Percentiles rank a stretch among this genome's conserved stretches.
Conservation (phyloP, 2,888 invertebrate genomes). For the Peribatodes rhomboidaria region DNA sequence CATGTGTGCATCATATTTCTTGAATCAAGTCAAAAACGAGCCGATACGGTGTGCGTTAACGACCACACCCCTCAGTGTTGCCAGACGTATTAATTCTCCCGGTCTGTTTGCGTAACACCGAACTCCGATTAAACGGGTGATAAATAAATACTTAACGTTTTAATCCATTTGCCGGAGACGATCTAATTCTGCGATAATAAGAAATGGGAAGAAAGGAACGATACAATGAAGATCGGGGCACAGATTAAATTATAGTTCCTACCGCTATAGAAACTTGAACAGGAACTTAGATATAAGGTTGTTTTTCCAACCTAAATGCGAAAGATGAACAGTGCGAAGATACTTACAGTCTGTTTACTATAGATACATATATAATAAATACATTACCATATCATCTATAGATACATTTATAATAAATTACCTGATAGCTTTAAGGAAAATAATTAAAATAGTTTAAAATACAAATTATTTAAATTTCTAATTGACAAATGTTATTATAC, state of each 20-base stretch:
- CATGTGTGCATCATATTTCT: neutral
- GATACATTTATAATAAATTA: too few species aligned
- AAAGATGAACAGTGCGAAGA: too few species aligned
- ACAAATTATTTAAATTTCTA: too few species aligned
- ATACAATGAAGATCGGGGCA: conserved; percentile 52
- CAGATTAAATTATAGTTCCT: neutral
- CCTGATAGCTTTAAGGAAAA: too few species aligned
- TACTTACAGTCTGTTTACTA: too few species aligned
- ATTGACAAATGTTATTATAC: too few species aligned
- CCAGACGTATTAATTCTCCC: conserved; percentile 79
- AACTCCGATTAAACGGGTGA: conserved; percentile 76
- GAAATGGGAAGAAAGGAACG: conserved; percentile 66
- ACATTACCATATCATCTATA: too few species aligned
- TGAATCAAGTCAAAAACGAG: neutral
- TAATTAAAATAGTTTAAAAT: too few species aligned
- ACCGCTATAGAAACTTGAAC: too few species aligned
- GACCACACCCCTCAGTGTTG: conserved; percentile 50
- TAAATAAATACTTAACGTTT: conserved; percentile 82
- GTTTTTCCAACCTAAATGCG: too few species aligned
- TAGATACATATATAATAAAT: too few species aligned
- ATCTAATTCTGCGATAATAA: conserved; percentile 72
- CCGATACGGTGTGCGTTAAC: conserved; percentile 1
- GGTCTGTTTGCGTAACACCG: conserved; percentile 76
- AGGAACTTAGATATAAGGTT: too few species aligned
- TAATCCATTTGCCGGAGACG: conserved; percentile 78